A percentile compares a stretch with the other conserved stretches of the same genome.
Evolutionary conservation across 2,888 invertebrate species (phyloP).

Genomic region (Cynaeus angustus): DNA sequence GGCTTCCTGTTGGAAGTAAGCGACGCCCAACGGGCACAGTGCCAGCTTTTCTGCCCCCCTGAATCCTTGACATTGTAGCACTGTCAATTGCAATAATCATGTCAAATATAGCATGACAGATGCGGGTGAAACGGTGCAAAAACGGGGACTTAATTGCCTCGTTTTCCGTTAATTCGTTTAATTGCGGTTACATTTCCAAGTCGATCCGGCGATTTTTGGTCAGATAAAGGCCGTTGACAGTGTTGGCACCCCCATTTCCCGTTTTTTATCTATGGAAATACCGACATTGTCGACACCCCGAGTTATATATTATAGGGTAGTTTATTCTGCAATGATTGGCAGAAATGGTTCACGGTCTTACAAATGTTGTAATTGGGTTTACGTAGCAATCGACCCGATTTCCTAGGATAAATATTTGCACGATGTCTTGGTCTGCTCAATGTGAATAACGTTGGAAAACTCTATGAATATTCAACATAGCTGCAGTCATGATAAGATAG

Average conservation of each 20-base stretch:
- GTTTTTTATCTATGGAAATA: too few species aligned
- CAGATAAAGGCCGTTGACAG: not conserved
- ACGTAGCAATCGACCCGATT: constrained; percentile 28
- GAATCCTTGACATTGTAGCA: constrained; percentile 22
- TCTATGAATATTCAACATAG: too few species aligned
- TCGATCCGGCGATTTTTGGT: not conserved
- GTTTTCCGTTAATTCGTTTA: not conserved
- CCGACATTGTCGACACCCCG: constrained; percentile 1
- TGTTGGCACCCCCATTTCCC: too few species aligned
- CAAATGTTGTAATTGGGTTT: constrained; percentile 8
- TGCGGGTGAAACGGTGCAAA: constrained; percentile 9
- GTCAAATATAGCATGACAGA: constrained; percentile 7
- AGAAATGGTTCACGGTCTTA: constrained; percentile 24
- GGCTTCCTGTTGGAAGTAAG: constrained; percentile 12
- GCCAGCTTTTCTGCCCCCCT: not conserved
- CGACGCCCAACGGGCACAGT: not conserved
- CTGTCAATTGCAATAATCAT: constrained; percentile 15
- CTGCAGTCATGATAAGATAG: too few species aligned
- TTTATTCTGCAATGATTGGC: constrained; percentile 12
- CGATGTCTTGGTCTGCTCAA: constrained; percentile 1
- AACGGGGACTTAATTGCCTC: constrained; percentile 5
- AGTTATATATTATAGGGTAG: constrained; percentile 11
- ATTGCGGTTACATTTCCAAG: not conserved
- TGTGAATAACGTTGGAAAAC: too few species aligned
- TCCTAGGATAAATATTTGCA: constrained; percentile 33